Evolutionary conservation across 2,797 vertebrate species (phyloP).

Genomic region (Dicrostonyx torquatus): DNA sequence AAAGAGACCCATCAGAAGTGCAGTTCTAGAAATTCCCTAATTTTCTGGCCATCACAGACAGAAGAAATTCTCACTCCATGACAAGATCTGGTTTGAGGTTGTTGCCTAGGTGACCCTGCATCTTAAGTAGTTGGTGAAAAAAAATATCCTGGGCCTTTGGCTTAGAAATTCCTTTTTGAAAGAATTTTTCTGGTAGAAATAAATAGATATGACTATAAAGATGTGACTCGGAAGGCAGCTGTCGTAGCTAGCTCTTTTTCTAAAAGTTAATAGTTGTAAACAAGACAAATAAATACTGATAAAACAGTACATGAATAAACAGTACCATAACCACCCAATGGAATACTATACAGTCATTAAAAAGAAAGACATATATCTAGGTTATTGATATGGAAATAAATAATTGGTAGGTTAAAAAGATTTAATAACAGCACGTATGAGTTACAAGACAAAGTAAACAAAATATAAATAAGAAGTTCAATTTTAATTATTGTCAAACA

Average conservation of each 20-base stretch:
- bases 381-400: background rate
- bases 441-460: background rate
- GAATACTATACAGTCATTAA: conserved; percentile 52
- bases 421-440: background rate
- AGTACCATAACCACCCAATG: background rate
- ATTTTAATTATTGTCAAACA: background rate
- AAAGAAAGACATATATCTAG: conserved; percentile 20
- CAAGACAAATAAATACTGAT: background rate
- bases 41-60: conserved; percentile 58
- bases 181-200: conserved; percentile 35
- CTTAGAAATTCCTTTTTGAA: conserved; percentile 18
- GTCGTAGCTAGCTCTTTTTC: background rate
- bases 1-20: conserved; percentile 59
- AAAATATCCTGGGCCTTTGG: background rate
- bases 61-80: conserved; percentile 56
- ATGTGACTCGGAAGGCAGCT: background rate
- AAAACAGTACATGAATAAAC: background rate
- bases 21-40: conserved; percentile 62
- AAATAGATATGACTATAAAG: background rate
- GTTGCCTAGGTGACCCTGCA: conserved; percentile 45
- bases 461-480: background rate
- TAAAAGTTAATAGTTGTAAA: background rate
- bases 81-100: conserved; percentile 45
- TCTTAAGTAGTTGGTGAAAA: conserved; percentile 40
- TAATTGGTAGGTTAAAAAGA: background rate